A percentile compares a stretch with the other conserved stretches of the same genome.
These are phyloP conservation scores for Sarcophaga peregrina DNA, from an alignment of 1,140 invertebrate species.

Conservation along the genomic window DNA sequence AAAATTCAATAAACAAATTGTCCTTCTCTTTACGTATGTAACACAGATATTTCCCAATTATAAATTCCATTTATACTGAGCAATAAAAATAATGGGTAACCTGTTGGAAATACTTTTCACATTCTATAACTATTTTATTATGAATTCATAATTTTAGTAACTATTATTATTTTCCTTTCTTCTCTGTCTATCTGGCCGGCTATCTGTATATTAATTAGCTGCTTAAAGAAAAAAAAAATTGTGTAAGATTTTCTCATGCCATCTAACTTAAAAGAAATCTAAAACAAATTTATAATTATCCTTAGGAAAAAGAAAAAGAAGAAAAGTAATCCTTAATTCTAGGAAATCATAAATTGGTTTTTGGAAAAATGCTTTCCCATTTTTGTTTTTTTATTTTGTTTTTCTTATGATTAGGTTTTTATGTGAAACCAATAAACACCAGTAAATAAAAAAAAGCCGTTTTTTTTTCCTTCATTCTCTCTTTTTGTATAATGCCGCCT, in stretches of 20 bases:
- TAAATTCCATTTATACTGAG: neutral
- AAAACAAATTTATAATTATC: neutral
- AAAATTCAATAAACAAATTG: too few species aligned
- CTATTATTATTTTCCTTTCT: too few species aligned
- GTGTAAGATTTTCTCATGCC: neutral
- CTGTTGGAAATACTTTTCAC: too few species aligned
- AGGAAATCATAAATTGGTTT: neutral
- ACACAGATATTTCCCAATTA: neutral
- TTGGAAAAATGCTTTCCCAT: neutral
- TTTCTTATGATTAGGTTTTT: neutral
- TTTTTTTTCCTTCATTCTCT: neutral
- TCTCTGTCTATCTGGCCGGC: too few species aligned
- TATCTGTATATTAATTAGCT: too few species aligned
- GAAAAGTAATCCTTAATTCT: neutral
- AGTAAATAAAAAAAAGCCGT: neutral
- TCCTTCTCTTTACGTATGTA: too few species aligned
- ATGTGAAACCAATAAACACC: neutral
- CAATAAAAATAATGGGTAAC: neutral
- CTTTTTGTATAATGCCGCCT: neutral
- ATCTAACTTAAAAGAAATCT: neutral
- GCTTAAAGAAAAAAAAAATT: too few species aligned
- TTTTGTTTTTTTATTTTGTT: too few species aligned
- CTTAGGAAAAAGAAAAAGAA: neutral
- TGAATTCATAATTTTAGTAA: neutral
- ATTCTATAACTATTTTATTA: neutral